Conservation (phyloP, 1,140 invertebrate genomes). For the Lucilia cuprina region DNA sequence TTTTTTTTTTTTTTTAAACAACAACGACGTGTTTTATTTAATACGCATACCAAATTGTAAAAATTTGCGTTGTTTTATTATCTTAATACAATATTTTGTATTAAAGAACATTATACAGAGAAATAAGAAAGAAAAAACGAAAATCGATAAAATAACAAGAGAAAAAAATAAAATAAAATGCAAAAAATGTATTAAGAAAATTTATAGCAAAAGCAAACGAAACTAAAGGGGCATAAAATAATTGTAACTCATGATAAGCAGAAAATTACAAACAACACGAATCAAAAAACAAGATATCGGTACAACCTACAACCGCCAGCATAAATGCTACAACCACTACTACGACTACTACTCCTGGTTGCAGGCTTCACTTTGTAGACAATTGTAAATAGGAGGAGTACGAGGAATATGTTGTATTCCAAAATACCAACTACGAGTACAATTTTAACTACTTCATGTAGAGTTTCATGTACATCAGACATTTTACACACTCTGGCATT, state of each 20-base stretch:
- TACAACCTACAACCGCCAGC: conserved; percentile 1
- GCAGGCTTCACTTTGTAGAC: not conserved
- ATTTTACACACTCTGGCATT: too few relatives aligned
- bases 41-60: not conserved
- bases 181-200: not conserved
- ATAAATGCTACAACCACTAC: not conserved
- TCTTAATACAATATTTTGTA: not conserved
- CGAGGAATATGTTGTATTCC: not conserved
- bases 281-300: conserved; percentile 1
- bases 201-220: not conserved
- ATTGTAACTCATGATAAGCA: conserved; percentile 31
- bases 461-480: too few relatives aligned
- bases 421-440: not conserved
- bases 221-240: conserved; percentile 21
- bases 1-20: too few relatives aligned
- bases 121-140: not conserved
- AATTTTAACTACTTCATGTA: too few relatives aligned
- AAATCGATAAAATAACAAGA: not conserved
- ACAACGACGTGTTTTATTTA: not conserved
- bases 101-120: not conserved
- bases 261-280: conserved; percentile 33
- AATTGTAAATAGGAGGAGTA: too few relatives aligned
- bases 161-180: not conserved
- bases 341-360: not conserved
- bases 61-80: not conserved